These are phyloP conservation scores for Cheilosia variabilis DNA, from an alignment of 2,888 invertebrate genomes.

Conservation along the genomic window DNA sequence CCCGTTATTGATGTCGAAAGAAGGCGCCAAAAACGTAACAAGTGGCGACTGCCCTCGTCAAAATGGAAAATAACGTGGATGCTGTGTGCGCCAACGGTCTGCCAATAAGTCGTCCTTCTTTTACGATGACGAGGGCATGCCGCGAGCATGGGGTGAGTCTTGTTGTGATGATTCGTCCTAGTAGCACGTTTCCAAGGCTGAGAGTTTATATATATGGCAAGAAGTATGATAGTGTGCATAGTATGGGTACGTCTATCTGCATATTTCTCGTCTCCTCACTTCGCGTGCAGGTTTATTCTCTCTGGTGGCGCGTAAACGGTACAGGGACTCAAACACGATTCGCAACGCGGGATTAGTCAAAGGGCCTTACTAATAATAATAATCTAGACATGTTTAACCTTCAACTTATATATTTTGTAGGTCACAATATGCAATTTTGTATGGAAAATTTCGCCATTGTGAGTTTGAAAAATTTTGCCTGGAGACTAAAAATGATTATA, in stretches of 20 bases:
- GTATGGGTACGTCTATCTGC: constrained; percentile 52
- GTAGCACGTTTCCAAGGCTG: constrained; percentile 65
- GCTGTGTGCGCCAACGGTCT: constrained; percentile 68
- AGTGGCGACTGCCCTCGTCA: constrained; percentile 60
- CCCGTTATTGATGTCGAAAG: constrained; percentile 27
- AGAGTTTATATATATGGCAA: constrained; percentile 38
- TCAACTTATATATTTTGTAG: no score
- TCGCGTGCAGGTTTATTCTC: constrained; percentile 22
- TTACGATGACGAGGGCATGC: constrained; percentile 20
- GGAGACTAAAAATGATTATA: no score
- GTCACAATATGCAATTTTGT: no score
- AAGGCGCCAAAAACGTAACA: constrained; percentile 75
- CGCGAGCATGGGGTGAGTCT: constrained; percentile 6
- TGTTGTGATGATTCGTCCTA: constrained; percentile 73
- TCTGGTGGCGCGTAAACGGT: constrained; percentile 61
- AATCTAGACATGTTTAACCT: no score
- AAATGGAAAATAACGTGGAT: constrained; percentile 56
- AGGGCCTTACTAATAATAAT: no score
- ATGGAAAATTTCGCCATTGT: no score
- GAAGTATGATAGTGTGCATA: constrained; percentile 7
- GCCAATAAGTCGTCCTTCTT: constrained; percentile 52
- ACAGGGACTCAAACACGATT: constrained; percentile 39
- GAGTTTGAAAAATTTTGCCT: no score
- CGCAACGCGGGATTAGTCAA: not conserved
- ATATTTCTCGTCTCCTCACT: constrained; percentile 31